Percentiles rank a stretch among this genome's conserved stretches.
These are phyloP conservation scores for Dendrolimus kikuchii DNA, from an alignment of 1,140 invertebrate genomes.

Conservation along the genomic window DNA sequence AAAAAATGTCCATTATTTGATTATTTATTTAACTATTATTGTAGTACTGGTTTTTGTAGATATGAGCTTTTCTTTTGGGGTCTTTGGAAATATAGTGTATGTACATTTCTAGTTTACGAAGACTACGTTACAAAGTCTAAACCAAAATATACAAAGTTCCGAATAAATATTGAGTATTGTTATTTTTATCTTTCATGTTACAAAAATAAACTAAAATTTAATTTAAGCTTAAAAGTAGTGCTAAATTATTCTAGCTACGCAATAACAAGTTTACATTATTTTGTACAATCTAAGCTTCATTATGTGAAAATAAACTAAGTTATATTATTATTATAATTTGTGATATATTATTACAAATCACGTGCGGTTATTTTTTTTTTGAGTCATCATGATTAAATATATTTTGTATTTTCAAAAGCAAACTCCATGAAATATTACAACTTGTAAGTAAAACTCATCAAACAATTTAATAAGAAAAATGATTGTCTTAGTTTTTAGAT, in stretches of 20 bases:
- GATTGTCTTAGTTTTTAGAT: too few relatives aligned
- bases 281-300: slow-evolving; percentile 66
- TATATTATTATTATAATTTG: slow-evolving; percentile 7
- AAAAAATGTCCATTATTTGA: too few relatives aligned
- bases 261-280: slow-evolving; percentile 51
- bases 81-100: slow-evolving; percentile 6
- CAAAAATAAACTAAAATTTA: slow-evolving; percentile 4
- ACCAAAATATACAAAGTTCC: slow-evolving; percentile 20
- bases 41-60: too few relatives aligned
- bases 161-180: slow-evolving; percentile 5
- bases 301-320: slow-evolving; percentile 21
- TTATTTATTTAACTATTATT: too few relatives aligned
- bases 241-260: slow-evolving; percentile 57
- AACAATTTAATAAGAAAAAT: too few relatives aligned
- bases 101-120: slow-evolving; percentile 4
- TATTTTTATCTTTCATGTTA: too few relatives aligned
- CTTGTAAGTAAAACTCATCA: too few relatives aligned
- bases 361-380: too few relatives aligned
- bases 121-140: slow-evolving; percentile 7
- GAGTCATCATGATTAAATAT: too few relatives aligned
- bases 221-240: not conserved
- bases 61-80: not conserved
- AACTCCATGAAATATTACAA: too few relatives aligned
- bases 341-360: too few relatives aligned
- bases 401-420: too few relatives aligned